These are phyloP conservation scores for Erythrocercus mccallii DNA, from an alignment of 2,113 vertebrate species.

Conservation along the genomic window DNA sequence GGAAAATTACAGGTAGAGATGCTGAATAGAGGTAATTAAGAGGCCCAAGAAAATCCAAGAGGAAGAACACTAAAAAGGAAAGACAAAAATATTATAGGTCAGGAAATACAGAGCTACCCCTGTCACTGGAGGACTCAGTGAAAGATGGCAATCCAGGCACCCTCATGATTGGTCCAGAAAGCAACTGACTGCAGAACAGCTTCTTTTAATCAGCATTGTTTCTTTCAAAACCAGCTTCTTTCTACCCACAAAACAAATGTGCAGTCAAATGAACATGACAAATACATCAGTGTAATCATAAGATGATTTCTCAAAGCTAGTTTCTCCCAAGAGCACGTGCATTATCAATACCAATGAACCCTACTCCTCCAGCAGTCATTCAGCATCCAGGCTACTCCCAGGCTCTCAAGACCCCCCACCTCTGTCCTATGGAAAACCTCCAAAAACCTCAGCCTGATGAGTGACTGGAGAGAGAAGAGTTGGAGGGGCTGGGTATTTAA, in stretches of 20 bases:
- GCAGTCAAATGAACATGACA: not conserved
- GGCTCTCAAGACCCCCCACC: not conserved
- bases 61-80: not conserved
- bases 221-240: not conserved
- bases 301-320: not conserved
- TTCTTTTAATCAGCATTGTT: not conserved
- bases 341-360: not conserved
- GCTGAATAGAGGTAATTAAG: not conserved
- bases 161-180: not conserved
- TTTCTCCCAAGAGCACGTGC: not conserved
- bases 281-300: not conserved
- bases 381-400: not conserved
- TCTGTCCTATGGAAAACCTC: not conserved
- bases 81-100: not conserved
- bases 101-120: not conserved
- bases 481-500: not conserved
- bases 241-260: not conserved
- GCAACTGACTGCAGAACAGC: not conserved
- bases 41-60: not conserved
- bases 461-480: not conserved
- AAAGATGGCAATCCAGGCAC: not conserved
- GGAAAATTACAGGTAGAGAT: not conserved
- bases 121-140: not conserved
- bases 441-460: not conserved
- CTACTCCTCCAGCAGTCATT: not conserved